These are phyloP conservation scores for Chanos chanos DNA, from an alignment of 2,797 vertebrate genomes.

Conservation along the genomic window DNA sequence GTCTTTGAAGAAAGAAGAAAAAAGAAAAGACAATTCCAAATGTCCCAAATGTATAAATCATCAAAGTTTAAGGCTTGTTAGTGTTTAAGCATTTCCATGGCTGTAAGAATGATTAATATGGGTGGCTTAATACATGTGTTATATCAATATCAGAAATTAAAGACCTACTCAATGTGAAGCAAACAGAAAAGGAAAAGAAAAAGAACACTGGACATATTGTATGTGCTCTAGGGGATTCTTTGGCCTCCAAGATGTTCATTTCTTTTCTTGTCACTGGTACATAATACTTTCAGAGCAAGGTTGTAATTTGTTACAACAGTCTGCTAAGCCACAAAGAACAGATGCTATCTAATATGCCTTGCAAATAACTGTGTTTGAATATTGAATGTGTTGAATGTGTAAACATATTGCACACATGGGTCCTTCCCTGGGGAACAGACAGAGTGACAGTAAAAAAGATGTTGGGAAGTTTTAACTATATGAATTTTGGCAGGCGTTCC, in stretches of 20 bases:
- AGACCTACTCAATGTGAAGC: no score
- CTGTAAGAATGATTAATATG: no score
- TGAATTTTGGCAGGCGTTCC: slow-evolving; percentile 12
- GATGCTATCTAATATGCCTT: slow-evolving; percentile 30
- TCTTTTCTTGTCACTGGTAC: slow-evolving; percentile 5
- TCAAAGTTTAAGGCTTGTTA: no score
- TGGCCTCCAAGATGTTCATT: slow-evolving; percentile 11
- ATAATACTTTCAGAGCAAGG: slow-evolving; percentile 22
- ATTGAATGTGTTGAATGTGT: slow-evolving; percentile 27
- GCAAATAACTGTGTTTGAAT: slow-evolving; percentile 34
- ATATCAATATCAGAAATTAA: no score
- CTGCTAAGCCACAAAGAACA: slow-evolving; percentile 30
- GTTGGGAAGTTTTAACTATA: slow-evolving; percentile 20
- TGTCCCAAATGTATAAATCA: no score
- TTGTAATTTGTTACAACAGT: slow-evolving; percentile 28
- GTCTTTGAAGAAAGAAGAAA: no score
- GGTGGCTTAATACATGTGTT: no score
- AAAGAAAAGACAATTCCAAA: no score
- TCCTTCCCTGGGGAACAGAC: slow-evolving; percentile 10
- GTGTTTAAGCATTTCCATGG: no score
- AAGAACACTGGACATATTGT: no score
- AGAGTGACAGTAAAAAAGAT: slow-evolving; percentile 11
- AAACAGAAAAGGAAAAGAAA: no score
- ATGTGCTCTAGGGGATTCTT: no score
- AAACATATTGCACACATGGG: slow-evolving; percentile 32